These are phyloP conservation scores for Limnephilus auricula DNA, from an alignment of 2,888 invertebrate species.

Conservation along the genomic window DNA sequence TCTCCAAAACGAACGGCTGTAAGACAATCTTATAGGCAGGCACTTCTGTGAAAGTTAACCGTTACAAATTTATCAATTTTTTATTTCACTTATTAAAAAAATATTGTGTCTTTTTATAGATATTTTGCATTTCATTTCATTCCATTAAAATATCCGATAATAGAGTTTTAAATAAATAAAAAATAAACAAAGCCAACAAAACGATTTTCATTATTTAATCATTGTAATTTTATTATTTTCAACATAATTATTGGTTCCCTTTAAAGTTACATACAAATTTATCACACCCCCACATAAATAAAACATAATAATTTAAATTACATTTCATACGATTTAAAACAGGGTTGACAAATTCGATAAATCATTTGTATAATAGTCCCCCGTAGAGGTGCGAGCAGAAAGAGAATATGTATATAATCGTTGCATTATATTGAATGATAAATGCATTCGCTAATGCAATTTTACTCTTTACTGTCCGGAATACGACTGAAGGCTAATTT, in stretches of 20 bases:
- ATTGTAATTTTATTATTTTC: too few relatives aligned
- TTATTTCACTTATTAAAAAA: too few relatives aligned
- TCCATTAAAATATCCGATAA: too few relatives aligned
- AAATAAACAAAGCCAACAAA: too few relatives aligned
- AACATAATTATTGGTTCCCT: not conserved
- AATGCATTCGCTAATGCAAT: not conserved
- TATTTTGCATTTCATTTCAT: too few relatives aligned
- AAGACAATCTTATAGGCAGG: too few relatives aligned
- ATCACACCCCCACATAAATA: not conserved
- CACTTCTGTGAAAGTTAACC: too few relatives aligned
- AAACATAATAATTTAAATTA: not conserved
- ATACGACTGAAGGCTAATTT: not conserved
- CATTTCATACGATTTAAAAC: not conserved
- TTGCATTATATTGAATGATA: not conserved
- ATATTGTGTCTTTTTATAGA: too few relatives aligned
- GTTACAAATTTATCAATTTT: too few relatives aligned
- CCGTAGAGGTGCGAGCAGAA: not conserved
- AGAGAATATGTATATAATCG: not conserved
- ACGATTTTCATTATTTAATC: too few relatives aligned
- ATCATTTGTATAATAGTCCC: not conserved
- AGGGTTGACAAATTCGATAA: not conserved
- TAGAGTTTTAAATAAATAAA: too few relatives aligned
- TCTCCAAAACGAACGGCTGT: too few relatives aligned
- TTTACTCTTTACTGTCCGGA: not conserved
- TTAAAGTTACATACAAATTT: not conserved